A percentile compares a stretch with the other conserved stretches of the same genome.
phyloP scores from a whole-genome alignment of 2,797 vertebrate genomes.

The Oreochromis grahami region DNA sequence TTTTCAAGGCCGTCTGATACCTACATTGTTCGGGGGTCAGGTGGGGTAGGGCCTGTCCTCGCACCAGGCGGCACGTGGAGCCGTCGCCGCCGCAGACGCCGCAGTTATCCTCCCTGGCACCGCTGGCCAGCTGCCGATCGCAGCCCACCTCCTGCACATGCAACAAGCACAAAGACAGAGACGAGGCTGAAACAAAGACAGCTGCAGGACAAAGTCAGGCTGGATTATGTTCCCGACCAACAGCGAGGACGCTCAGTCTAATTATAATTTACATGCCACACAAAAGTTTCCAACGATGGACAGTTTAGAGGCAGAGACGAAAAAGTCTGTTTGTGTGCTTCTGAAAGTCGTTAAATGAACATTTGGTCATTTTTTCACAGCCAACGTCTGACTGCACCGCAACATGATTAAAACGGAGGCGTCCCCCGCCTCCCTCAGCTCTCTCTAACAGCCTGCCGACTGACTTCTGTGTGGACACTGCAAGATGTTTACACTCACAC shows the following conservation, averaged over 20 bases:
- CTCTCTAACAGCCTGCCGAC: neutral
- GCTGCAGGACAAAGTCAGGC: neutral
- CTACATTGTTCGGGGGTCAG: constrained; percentile 86
- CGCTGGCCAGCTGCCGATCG: constrained; percentile 86
- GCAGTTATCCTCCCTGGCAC: constrained; percentile 89
- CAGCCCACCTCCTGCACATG: constrained; percentile 88
- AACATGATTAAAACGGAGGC: accelerated
- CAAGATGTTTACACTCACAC: neutral
- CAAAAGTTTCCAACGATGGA: neutral
- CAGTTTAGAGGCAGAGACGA: neutral
- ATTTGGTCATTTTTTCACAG: neutral
- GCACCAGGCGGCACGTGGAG: constrained; percentile 87
- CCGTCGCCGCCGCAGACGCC: constrained; percentile 88
- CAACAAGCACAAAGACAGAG: constrained; percentile 25
- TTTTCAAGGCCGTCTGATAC: constrained; percentile 13
- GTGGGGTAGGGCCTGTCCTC: constrained; percentile 84
- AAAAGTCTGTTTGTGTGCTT: neutral
- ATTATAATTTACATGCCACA: neutral
- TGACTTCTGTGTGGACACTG: neutral
- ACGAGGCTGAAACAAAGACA: neutral
- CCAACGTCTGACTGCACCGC: neutral
- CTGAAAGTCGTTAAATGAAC: neutral
- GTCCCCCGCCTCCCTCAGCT: neutral
- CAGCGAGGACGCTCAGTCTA: neutral
- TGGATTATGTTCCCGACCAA: neutral